Evolutionary conservation across 2,797 vertebrate species (phyloP), one percentile per base, ranked within the genome.

Genomic region (Semotilus atromaculatus): DNA sequence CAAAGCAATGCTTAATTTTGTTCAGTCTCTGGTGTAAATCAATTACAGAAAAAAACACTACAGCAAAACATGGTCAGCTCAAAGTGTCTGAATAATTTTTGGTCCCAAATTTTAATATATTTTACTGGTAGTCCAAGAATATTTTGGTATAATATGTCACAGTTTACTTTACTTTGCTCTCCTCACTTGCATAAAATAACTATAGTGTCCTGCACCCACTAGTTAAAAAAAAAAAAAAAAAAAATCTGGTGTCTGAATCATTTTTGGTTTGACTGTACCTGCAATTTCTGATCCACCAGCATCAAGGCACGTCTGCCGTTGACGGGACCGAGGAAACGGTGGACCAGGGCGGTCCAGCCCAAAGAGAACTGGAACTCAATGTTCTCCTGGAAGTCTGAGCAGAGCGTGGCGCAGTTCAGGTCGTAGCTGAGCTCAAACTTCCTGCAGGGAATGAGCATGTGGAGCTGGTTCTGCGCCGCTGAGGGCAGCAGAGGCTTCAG

Each of bases 401-500:
- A 99, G 31, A 99, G 92, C 11, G 95, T 96, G 38, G 97, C 95
- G 82, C 97, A 99, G 93, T 99, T 99, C 0, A 99, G 93, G 89
- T 99, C 97, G 23, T 99, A 99, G 91, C 97, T 99, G 53, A 99
- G 96, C 93, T 99, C 97, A 92, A 99, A 98, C 90, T 95, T 97
- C 91, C 96, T 95, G 94, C 94, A 96, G 1, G 97, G 96, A 53
- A 98, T 90, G 86, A 99, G 92, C 88, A 96, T 93, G 90, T 95
- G 92, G 85, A 98, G 92, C 88, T 99, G 97, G 91, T 86, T 94
- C 93, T 98, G 96, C 87, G 91, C 89, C 89, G 74, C 84, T 73
- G 96, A 91, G 89, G 98, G 97, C 92, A 99, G 96, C 90, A 99
- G 89, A 2, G 98, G 96, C 89, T 96, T 95, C 95, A 99, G 93